These are phyloP conservation scores for Sphenodon punctatus DNA, from an alignment of 2,797 vertebrate genomes.

Conservation along the genomic window DNA sequence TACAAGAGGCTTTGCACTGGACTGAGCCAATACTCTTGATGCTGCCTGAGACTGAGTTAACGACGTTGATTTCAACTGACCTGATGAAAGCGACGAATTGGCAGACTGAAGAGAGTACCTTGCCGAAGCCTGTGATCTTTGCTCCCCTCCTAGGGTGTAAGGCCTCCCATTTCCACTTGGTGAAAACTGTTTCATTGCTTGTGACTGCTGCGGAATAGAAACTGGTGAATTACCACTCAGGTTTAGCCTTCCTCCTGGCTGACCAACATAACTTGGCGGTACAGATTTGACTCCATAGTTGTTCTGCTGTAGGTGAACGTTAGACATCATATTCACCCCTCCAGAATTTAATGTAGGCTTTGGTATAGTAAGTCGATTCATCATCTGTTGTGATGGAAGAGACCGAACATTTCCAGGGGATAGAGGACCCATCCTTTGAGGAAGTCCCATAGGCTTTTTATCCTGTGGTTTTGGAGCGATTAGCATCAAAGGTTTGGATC, in stretches of 20 bases:
- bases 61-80: constrained; percentile 84
- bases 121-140: constrained; percentile 75
- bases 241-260: constrained; percentile 86
- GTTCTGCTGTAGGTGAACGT: constrained; percentile 89
- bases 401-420: constrained; percentile 82
- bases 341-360: constrained; percentile 87
- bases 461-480: constrained; percentile 91
- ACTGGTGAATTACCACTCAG: constrained; percentile 87
- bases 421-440: constrained; percentile 89
- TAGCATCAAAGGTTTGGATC: constrained; percentile 91
- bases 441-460: constrained; percentile 90
- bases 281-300: constrained; percentile 85
- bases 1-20: constrained; percentile 76
- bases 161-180: constrained; percentile 83
- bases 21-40: constrained; percentile 85
- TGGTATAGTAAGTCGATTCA: constrained; percentile 86
- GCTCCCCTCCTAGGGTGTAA: constrained; percentile 76
- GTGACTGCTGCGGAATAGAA: constrained; percentile 89
- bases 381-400: constrained; percentile 88
- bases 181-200: constrained; percentile 90
- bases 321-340: constrained; percentile 86
- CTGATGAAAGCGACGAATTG: constrained; percentile 78
- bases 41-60: constrained; percentile 79
- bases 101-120: constrained; percentile 79
- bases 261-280: constrained; percentile 79